Evolutionary conservation across 2,113 vertebrate species (phyloP).

Genomic region (Limnothrissa miodon): DNA sequence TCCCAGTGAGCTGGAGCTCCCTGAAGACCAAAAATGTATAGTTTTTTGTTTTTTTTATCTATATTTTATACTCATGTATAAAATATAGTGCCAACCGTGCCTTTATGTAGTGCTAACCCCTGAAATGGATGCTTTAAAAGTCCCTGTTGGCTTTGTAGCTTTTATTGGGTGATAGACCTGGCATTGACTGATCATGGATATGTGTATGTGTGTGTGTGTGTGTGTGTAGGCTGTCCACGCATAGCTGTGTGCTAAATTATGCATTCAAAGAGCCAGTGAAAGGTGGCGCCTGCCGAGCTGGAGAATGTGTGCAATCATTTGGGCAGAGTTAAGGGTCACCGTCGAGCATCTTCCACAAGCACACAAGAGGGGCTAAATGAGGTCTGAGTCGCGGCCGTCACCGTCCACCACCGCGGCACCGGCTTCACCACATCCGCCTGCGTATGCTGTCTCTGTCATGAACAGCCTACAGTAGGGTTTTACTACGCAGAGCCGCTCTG

Average conservation of each 20-base stretch:
- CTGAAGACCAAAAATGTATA: not conserved
- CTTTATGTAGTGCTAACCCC: not conserved
- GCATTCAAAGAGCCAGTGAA: not conserved
- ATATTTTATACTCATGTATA: constrained; percentile 17
- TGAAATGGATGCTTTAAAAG: constrained; percentile 10
- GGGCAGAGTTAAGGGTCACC: not conserved
- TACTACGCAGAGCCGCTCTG: not conserved
- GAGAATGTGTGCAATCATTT: not conserved
- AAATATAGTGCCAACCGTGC: not conserved
- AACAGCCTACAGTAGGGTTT: not conserved
- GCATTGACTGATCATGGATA: not conserved
- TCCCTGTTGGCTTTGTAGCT: not conserved
- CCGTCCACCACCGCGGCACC: not conserved
- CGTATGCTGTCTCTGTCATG: not conserved
- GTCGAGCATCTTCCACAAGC: not conserved
- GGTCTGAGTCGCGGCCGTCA: not conserved
- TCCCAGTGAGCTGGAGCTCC: not conserved
- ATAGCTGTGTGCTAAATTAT: constrained; percentile 1
- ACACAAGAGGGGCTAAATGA: not conserved
- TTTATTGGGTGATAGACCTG: not conserved
- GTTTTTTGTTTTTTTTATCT: not conserved
- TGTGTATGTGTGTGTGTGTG: not conserved
- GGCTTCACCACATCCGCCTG: not conserved
- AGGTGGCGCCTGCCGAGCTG: not conserved
- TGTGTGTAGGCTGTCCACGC: not conserved